These are phyloP conservation scores for Euzophera pinguis DNA, from an alignment of 2,888 invertebrate species.

Conservation along the genomic window DNA sequence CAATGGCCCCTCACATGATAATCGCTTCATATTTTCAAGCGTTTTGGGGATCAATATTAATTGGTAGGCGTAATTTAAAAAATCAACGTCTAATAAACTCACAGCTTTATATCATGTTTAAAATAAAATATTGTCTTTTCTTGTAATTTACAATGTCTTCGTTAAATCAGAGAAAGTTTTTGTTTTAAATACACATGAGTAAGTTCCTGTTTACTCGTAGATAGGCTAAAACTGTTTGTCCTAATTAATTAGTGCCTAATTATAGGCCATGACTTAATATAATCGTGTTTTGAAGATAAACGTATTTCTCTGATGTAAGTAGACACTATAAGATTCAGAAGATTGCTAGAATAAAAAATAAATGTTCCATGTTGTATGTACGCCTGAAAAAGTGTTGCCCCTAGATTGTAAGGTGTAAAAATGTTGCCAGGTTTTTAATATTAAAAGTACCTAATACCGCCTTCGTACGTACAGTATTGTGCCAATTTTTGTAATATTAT, in stretches of 20 bases:
- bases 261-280: background rate
- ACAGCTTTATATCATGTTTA: constrained; percentile 18
- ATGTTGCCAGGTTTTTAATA: constrained; percentile 50
- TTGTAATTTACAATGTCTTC: constrained; percentile 24
- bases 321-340: constrained; percentile 15
- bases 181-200: constrained; percentile 1
- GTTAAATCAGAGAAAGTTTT: constrained; percentile 1
- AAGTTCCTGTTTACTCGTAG: constrained; percentile 5
- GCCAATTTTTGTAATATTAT: constrained; percentile 52
- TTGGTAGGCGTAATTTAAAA: background rate
- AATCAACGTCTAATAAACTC: constrained; percentile 15
- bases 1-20: background rate
- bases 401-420: constrained; percentile 49
- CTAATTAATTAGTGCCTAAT: constrained; percentile 6
- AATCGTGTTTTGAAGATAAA: constrained; percentile 8
- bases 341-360: constrained; percentile 22
- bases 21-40: background rate
- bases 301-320: constrained; percentile 5
- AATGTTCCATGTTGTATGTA: constrained; percentile 56
- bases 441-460: constrained; percentile 37
- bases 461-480: constrained; percentile 49
- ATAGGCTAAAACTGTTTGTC: constrained; percentile 7
- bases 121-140: background rate
- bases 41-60: background rate
- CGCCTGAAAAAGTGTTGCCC: constrained; percentile 42